A percentile compares a stretch with the other conserved stretches of the same genome.
Evolutionary conservation across 1,140 invertebrate species (phyloP).

Genomic region (Aplysia californica): DNA sequence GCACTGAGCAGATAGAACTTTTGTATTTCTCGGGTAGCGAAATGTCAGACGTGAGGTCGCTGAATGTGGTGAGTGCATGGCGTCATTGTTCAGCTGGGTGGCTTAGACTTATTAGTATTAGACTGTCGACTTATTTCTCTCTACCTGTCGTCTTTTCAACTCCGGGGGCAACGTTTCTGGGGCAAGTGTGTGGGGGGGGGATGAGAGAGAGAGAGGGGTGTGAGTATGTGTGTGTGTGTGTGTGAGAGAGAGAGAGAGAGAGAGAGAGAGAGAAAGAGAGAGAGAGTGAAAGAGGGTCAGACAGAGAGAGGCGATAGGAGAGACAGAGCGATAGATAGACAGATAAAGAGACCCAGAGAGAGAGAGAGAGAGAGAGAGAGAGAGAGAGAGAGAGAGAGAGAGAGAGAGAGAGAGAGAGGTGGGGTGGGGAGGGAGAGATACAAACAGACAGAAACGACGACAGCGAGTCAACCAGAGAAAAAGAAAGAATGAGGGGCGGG

Average conservation of each 20-base stretch:
- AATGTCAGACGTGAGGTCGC: too few relatives aligned
- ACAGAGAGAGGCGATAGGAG: not conserved
- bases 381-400: not conserved
- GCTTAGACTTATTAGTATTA: too few relatives aligned
- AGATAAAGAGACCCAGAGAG: not conserved
- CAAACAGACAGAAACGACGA: not conserved
- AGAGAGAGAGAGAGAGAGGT: conserved; percentile 1
- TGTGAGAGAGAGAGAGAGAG: not conserved
- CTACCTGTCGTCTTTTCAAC: too few relatives aligned
- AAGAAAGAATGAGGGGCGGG: not conserved
- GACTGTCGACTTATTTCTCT: too few relatives aligned
- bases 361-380: not conserved
- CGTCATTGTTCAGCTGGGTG: too few relatives aligned
- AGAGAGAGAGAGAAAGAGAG: not conserved
- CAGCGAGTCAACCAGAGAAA: not conserved
- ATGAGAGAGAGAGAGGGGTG: too few relatives aligned
- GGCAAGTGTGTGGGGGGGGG: too few relatives aligned
- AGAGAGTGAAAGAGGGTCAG: not conserved
- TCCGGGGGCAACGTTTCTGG: too few relatives aligned
- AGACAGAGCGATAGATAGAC: not conserved
- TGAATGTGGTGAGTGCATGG: too few relatives aligned
- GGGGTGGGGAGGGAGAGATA: not conserved
- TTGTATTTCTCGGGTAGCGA: too few relatives aligned
- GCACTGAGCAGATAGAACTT: too few relatives aligned
- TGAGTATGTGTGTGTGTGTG: too few relatives aligned